Percentiles rank a stretch among this genome's conserved stretches.
phyloP scores from a whole-genome alignment of 2,113 vertebrate species.

The Hemiprocne comata region DNA sequence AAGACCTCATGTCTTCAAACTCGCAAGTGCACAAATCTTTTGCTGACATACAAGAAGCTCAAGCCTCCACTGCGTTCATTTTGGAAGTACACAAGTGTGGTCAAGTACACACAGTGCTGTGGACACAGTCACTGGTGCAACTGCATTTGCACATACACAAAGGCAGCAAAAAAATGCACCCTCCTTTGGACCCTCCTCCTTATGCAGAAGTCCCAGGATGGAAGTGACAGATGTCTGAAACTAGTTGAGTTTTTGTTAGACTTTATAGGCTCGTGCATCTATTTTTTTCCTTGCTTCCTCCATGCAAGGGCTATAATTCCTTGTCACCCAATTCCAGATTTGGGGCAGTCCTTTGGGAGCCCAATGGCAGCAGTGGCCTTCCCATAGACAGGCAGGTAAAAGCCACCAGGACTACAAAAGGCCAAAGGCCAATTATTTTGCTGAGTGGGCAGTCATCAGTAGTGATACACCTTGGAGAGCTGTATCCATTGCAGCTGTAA shows the following conservation, averaged over 20 bases:
- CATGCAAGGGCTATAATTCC: neutral
- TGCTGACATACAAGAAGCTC: neutral
- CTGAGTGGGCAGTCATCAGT: neutral
- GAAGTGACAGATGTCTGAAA: neutral
- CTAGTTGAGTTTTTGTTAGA: neutral
- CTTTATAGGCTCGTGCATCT: neutral
- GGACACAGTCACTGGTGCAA: neutral
- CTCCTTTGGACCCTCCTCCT: neutral
- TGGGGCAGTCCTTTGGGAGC: neutral
- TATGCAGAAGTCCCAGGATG: neutral
- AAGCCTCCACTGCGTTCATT: neutral
- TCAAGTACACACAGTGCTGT: neutral
- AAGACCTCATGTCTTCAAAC: neutral
- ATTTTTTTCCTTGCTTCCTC: neutral
- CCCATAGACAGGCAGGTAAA: neutral
- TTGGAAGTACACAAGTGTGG: neutral
- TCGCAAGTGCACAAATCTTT: rapidly evolving
- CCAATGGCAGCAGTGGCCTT: neutral
- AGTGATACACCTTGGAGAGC: constrained; percentile 3
- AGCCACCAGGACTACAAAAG: neutral
- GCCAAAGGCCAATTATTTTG: constrained; percentile 2
- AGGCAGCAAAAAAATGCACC: neutral
- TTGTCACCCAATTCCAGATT: neutral
- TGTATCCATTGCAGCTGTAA: constrained; percentile 11
- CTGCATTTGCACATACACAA: neutral